Percentiles rank a stretch among this genome's conserved stretches.
Evolutionary conservation across 2,113 vertebrate genomes (phyloP).

Genomic region (Ailuropoda melanoleuca): DNA sequence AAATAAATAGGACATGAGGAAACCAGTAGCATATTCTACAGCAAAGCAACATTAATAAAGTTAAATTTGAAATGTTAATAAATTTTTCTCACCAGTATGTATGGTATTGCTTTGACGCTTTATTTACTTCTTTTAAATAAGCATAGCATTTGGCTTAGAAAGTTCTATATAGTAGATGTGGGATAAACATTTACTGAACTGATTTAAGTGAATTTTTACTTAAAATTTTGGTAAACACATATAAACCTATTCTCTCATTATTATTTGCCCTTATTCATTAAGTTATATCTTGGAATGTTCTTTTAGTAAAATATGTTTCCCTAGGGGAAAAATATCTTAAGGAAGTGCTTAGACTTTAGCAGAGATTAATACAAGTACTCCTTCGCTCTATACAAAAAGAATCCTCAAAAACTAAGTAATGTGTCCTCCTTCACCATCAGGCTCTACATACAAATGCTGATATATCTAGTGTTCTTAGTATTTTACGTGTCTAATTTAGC

Average conservation of each 20-base stretch:
- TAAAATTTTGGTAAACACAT: slow-evolving; percentile 39
- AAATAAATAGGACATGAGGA: background rate
- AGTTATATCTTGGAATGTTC: background rate
- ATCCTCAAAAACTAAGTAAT: background rate
- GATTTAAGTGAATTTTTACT: slow-evolving; percentile 52
- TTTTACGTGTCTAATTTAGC: background rate
- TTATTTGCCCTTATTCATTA: background rate
- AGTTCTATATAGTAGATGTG: background rate
- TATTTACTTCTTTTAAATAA: slow-evolving; percentile 22
- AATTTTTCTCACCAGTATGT: background rate
- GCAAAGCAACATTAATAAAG: background rate
- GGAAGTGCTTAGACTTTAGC: background rate
- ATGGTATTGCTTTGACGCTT: background rate
- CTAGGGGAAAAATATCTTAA: background rate
- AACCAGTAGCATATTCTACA: background rate
- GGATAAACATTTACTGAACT: slow-evolving; percentile 12
- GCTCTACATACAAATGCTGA: background rate
- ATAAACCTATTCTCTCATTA: background rate
- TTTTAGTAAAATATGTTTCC: background rate
- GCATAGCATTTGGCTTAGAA: background rate
- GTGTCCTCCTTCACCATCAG: background rate
- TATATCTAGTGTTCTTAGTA: background rate
- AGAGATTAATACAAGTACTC: background rate
- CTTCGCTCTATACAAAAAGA: background rate
- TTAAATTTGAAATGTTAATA: slow-evolving; percentile 27